Conservation (phyloP, 2,797 vertebrate genomes). For the Pristis pectinata region DNA sequence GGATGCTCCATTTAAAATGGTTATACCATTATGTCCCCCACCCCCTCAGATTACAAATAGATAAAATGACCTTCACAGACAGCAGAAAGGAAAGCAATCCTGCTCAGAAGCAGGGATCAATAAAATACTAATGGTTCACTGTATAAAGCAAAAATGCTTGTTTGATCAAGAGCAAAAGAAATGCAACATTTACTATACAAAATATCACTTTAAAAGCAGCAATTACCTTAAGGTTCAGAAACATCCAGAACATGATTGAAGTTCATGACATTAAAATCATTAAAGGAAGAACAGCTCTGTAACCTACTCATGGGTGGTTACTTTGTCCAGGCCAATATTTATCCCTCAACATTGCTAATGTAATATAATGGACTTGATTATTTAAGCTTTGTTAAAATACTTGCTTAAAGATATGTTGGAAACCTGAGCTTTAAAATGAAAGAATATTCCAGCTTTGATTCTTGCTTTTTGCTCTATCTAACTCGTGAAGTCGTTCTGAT, state of each 20-base stretch:
- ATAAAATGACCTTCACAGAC: not conserved
- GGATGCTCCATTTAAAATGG: slow-evolving; percentile 3
- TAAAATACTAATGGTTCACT: slow-evolving; percentile 23
- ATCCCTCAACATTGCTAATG: too few species aligned
- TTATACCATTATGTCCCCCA: not conserved
- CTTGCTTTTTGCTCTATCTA: not conserved
- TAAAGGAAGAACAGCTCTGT: not conserved
- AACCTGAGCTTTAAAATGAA: not conserved
- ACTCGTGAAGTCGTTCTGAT: not conserved
- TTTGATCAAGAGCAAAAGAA: slow-evolving; percentile 16
- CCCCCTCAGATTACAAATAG: not conserved
- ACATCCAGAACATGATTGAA: not conserved
- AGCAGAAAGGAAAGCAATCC: slow-evolving; percentile 17
- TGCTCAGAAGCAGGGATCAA: slow-evolving; percentile 17
- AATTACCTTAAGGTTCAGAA: slow-evolving; percentile 17
- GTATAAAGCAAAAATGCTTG: not conserved
- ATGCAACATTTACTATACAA: not conserved
- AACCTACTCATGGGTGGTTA: not conserved
- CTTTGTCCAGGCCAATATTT: too few species aligned
- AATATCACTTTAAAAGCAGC: slow-evolving; percentile 22
- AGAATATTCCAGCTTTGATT: not conserved
- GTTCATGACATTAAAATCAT: slow-evolving; percentile 6
- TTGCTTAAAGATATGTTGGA: not conserved
- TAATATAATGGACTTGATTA: too few species aligned
- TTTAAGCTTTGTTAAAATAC: not conserved